Conservation (phyloP, 2,113 vertebrate species). For the Ictidomys tridecemlineatus region DNA sequence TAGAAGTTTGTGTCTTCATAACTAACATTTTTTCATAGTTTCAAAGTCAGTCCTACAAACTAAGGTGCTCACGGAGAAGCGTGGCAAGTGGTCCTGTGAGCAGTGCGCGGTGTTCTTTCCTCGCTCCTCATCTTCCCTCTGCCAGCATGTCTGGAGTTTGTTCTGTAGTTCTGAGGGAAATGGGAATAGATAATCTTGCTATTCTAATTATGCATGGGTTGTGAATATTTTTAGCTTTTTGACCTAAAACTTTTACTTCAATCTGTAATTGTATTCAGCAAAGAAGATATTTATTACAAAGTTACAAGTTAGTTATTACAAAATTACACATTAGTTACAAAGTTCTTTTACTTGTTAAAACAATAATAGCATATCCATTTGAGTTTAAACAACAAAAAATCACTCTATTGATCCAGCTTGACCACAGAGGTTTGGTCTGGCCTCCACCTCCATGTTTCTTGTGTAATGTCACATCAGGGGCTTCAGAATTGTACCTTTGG, state of each 20-base stretch:
- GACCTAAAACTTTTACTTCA: slow-evolving; percentile 3
- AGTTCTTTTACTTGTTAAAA: not conserved
- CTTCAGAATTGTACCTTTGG: fast-evolving
- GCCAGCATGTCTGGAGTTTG: not conserved
- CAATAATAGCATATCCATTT: not conserved
- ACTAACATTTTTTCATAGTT: not conserved
- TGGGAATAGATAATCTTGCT: not conserved
- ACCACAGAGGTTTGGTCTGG: not conserved
- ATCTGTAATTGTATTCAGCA: not conserved
- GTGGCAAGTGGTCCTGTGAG: not conserved
- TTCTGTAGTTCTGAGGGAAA: not conserved
- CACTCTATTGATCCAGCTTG: not conserved
- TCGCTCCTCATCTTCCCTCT: fast-evolving
- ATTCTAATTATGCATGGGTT: not conserved
- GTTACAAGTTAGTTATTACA: not conserved
- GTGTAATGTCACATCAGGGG: fast-evolving
- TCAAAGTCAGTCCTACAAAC: not conserved
- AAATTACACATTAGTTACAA: not conserved
- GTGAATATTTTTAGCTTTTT: slow-evolving; percentile 9
- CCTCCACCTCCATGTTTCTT: not conserved
- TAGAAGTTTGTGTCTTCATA: not conserved
- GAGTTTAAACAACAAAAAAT: not conserved
- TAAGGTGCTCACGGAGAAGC: too few relatives aligned
- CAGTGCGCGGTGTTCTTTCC: fast-evolving
- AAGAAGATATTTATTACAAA: not conserved